Evolutionary conservation across 2,888 invertebrate species (phyloP).

Genomic region (Allophyes oxyacanthae): DNA sequence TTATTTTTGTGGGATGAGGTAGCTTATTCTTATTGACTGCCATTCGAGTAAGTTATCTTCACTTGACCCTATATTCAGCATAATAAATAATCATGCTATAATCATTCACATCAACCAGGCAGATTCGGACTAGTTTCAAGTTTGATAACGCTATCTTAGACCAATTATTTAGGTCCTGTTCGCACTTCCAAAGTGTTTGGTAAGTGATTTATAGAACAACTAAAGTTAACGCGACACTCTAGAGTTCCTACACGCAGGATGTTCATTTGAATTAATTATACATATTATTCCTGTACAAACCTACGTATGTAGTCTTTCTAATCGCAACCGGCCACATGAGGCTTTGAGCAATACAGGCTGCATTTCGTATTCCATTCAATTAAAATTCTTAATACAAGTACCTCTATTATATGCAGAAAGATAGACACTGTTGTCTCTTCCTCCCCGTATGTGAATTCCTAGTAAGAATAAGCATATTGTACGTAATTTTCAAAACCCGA

Average conservation of each 20-base stretch:
- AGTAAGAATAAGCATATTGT: too few relatives aligned
- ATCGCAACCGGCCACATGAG: too few relatives aligned
- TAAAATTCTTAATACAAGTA: constrained; percentile 3
- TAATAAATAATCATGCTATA: too few relatives aligned
- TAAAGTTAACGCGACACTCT: constrained; percentile 33
- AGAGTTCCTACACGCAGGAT: constrained; percentile 9
- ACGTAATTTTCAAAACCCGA: too few relatives aligned
- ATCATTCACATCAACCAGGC: not conserved
- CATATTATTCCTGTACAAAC: constrained; percentile 19
- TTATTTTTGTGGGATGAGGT: too few relatives aligned
- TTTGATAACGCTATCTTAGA: constrained; percentile 40
- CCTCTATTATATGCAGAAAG: constrained; percentile 2
- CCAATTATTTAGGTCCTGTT: constrained; percentile 16
- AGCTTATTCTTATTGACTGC: too few relatives aligned
- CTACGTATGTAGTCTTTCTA: not conserved
- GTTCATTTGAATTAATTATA: constrained; percentile 40
- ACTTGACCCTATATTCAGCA: too few relatives aligned
- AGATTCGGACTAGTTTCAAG: constrained; percentile 27
- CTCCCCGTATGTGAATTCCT: too few relatives aligned
- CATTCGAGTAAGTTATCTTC: too few relatives aligned
- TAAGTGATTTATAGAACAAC: constrained; percentile 46
- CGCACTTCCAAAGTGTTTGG: constrained; percentile 32
- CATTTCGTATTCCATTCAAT: constrained; percentile 8
- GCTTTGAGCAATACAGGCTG: too few relatives aligned
- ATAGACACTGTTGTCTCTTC: too few relatives aligned